These are phyloP conservation scores for Taeniopygia guttata DNA, from an alignment of 2,797 vertebrate genomes.

Conservation along the genomic window DNA sequence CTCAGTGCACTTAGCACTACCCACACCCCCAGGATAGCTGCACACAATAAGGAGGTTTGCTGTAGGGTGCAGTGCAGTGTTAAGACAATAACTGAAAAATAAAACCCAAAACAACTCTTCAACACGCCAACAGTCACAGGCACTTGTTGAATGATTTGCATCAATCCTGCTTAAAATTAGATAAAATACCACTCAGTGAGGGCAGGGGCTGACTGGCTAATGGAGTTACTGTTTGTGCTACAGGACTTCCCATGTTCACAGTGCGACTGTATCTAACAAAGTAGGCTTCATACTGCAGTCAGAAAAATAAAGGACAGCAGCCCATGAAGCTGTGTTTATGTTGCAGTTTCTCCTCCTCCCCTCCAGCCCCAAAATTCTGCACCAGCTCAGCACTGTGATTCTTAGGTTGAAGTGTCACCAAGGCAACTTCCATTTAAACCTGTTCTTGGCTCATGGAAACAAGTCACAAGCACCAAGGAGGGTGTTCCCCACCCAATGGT, in stretches of 20 bases:
- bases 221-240: background rate
- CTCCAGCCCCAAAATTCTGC: background rate
- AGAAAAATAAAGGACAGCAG: background rate
- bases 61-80: background rate
- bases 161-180: background rate
- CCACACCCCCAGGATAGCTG: fast-evolving
- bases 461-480: background rate
- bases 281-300: background rate
- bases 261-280: background rate
- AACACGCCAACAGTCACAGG: fast-evolving
- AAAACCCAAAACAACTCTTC: background rate
- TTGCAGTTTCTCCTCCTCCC: background rate
- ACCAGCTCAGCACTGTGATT: background rate
- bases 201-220: background rate
- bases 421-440: background rate
- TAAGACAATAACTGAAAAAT: background rate
- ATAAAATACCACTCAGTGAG: background rate
- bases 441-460: background rate
- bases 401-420: background rate
- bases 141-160: background rate
- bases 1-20: background rate
- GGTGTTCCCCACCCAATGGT: background rate
- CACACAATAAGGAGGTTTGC: background rate
- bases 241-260: background rate
- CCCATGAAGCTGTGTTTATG: background rate